A percentile compares a stretch with the other conserved stretches of the same genome.
Conservation (phyloP, 1,140 invertebrate genomes). For the Danaus melanippus region DNA sequence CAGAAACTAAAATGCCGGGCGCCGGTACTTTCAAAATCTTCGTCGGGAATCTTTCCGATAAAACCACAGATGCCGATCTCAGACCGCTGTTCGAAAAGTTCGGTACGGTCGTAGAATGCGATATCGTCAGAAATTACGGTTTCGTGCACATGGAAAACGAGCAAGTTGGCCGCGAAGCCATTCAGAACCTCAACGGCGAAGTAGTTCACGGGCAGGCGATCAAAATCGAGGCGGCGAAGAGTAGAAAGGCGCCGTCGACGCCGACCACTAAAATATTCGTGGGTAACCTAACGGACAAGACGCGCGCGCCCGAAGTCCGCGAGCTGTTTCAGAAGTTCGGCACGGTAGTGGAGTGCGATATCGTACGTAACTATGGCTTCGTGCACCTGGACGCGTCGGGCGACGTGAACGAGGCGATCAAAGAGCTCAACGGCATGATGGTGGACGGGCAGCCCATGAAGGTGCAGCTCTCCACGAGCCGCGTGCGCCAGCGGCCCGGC, state of each 20-base stretch:
- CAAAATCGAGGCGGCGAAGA: conserved; percentile 92
- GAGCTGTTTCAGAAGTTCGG: conserved; percentile 90
- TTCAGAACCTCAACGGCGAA: conserved; percentile 92
- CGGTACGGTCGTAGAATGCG: conserved; percentile 96
- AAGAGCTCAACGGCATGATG: conserved; percentile 87
- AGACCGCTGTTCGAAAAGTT: conserved; percentile 94
- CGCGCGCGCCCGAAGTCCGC: conserved; percentile 88
- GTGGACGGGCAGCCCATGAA: conserved; percentile 91
- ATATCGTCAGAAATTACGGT: conserved; percentile 97
- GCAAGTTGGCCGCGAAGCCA: conserved; percentile 90
- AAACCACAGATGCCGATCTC: conserved; percentile 87
- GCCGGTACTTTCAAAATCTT: conserved; percentile 95
- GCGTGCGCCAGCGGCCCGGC: conserved; percentile 91
- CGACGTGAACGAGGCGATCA: conserved; percentile 87
- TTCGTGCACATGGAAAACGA: conserved; percentile 98
- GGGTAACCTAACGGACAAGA: conserved; percentile 90
- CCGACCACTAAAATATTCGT: conserved; percentile 93
- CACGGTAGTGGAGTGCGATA: conserved; percentile 91
- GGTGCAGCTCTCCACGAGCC: conserved; percentile 91
- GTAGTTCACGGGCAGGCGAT: conserved; percentile 90
- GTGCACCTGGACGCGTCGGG: conserved; percentile 88
- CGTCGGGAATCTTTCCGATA: conserved; percentile 94
- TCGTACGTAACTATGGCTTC: conserved; percentile 93
- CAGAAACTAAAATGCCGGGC: conserved; percentile 82
- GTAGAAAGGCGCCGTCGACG: conserved; percentile 86